phyloP scores from a whole-genome alignment of 1,140 invertebrate genomes.

The Zaprionus africanus region DNA sequence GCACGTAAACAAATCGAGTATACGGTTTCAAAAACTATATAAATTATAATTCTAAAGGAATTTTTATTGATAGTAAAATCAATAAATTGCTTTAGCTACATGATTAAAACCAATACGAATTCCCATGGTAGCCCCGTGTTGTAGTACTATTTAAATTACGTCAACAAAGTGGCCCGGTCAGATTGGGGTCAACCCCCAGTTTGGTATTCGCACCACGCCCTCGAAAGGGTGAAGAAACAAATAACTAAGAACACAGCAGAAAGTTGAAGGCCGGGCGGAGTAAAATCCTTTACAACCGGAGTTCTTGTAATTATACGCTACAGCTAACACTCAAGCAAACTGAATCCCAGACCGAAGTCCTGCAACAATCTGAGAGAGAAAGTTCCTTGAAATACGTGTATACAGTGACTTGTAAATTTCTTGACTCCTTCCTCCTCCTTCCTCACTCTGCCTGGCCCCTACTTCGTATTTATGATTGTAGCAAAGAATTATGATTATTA shows the following conservation, averaged over 20 bases:
- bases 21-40: neutral
- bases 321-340: slow-evolving; percentile 7
- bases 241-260: neutral
- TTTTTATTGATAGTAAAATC: slow-evolving; percentile 27
- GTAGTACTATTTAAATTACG: slow-evolving; percentile 17
- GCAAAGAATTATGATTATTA: slow-evolving; percentile 28
- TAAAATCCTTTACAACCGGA: slow-evolving; percentile 3
- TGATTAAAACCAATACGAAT: neutral
- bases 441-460: neutral
- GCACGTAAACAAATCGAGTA: slow-evolving; percentile 23
- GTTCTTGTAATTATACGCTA: slow-evolving; percentile 32
- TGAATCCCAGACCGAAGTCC: neutral
- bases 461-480: slow-evolving; percentile 22
- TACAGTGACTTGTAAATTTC: neutral
- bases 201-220: slow-evolving; percentile 11
- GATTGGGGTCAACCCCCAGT: neutral
- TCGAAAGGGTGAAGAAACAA: slow-evolving; percentile 10
- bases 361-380: neutral
- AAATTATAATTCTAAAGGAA: neutral
- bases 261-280: neutral
- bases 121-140: slow-evolving; percentile 1
- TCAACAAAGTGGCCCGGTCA: slow-evolving; percentile 17
- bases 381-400: neutral
- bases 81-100: slow-evolving; percentile 18
- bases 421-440: neutral